Conservation (phyloP, 2,113 vertebrate genomes). For the Dermatemys mawii region DNA sequence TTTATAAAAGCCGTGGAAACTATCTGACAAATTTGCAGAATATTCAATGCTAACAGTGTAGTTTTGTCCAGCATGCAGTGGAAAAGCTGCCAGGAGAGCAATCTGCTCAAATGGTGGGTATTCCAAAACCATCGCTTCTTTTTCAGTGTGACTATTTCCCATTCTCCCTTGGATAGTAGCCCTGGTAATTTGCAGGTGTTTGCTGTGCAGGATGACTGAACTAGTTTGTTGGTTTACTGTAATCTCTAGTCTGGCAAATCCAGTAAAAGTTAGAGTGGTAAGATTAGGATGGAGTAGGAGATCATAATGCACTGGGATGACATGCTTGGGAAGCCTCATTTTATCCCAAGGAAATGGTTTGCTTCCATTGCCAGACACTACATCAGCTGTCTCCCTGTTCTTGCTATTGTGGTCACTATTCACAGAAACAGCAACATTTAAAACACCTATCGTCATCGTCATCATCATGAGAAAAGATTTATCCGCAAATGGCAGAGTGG, state of each 20-base stretch:
- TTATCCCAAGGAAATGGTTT: constrained; percentile 84
- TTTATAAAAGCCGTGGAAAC: constrained; percentile 90
- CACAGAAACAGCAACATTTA: background rate
- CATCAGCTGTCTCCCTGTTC: constrained; percentile 16
- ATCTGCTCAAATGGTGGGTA: constrained; percentile 81
- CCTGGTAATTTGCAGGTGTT: constrained; percentile 76
- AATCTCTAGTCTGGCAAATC: constrained; percentile 79
- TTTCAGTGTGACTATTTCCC: background rate
- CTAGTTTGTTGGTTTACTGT: constrained; percentile 74
- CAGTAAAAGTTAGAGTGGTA: constrained; percentile 82
- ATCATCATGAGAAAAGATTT: background rate
- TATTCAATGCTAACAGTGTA: constrained; percentile 84
- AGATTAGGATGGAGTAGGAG: constrained; percentile 90
- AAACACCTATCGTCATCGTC: constrained; percentile 2
- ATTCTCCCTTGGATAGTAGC: constrained; percentile 68
- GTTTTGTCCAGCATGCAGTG: constrained; percentile 71
- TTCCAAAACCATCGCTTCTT: constrained; percentile 77
- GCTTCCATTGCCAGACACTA: constrained; percentile 70
- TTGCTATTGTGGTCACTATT: background rate
- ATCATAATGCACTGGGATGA: constrained; percentile 84
- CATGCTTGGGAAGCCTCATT: constrained; percentile 83
- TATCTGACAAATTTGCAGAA: constrained; percentile 84
- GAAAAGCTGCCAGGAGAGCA: constrained; percentile 76
- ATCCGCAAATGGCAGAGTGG: background rate
- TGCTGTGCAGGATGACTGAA: constrained; percentile 86